Percentiles rank a stretch among this genome's conserved stretches.
Evolutionary conservation across 2,113 vertebrate genomes (phyloP).

Genomic region (pig (Sus scrofa)): DNA sequence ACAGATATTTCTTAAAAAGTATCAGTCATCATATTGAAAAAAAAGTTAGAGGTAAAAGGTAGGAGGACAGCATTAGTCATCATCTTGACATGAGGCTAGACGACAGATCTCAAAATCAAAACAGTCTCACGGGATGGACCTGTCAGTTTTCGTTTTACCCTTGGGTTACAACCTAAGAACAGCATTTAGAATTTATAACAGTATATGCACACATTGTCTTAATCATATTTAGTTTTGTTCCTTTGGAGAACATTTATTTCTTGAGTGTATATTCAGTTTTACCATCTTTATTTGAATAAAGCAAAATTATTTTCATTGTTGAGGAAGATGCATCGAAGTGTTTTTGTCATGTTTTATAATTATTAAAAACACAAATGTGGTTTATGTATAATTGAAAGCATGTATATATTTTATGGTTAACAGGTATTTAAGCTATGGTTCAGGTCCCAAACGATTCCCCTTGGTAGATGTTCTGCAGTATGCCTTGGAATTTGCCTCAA

Average conservation of each 20-base stretch:
- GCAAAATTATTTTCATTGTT: constrained; percentile 38
- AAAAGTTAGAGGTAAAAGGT: background rate
- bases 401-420: constrained; percentile 80
- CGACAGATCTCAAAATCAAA: constrained; percentile 57
- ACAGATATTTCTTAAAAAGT: background rate
- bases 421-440: constrained; percentile 98
- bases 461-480: constrained; percentile 99
- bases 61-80: background rate
- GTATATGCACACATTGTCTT: background rate
- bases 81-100: background rate
- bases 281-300: constrained; percentile 34
- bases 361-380: background rate
- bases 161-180: background rate
- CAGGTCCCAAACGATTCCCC: constrained; percentile 98
- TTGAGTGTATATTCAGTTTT: constrained; percentile 21
- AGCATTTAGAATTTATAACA: background rate
- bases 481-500: constrained; percentile 98
- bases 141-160: constrained; percentile 25
- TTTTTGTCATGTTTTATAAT: constrained; percentile 23
- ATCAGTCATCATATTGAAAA: background rate
- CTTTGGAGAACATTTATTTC: constrained; percentile 48
- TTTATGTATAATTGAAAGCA: constrained; percentile 45
- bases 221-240: background rate
- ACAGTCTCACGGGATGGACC: background rate
- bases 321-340: constrained; percentile 23